Conservation (phyloP, 2,797 vertebrate species). For the Myotis pilosus region DNA sequence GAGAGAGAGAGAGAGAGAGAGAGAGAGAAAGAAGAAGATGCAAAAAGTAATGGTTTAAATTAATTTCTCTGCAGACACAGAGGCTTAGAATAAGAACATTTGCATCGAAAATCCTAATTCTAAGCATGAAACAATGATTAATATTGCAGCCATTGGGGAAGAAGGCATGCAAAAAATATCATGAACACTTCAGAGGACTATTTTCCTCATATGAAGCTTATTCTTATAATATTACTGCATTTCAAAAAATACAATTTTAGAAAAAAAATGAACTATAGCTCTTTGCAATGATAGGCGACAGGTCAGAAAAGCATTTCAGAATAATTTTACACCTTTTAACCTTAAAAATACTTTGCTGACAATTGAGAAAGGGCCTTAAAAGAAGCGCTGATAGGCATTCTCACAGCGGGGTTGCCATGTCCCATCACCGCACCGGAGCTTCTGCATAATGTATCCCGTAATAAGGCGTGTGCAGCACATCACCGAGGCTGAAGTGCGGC, state of each 20-base stretch:
- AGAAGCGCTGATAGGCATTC: slow-evolving; percentile 93
- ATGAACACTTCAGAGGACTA: slow-evolving; percentile 73
- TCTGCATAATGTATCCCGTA: slow-evolving; percentile 89
- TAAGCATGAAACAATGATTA: slow-evolving; percentile 66
- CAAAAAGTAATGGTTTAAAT: slow-evolving; percentile 69
- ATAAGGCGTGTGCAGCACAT: slow-evolving; percentile 86
- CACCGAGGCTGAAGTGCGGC: slow-evolving; percentile 83
- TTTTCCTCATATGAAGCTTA: slow-evolving; percentile 80
- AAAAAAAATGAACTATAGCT: slow-evolving; percentile 84
- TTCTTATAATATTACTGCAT: slow-evolving; percentile 85
- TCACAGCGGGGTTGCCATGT: slow-evolving; percentile 91
- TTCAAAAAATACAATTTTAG: slow-evolving; percentile 86
- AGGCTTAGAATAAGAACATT: slow-evolving; percentile 71
- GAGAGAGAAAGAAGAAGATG: slow-evolving; percentile 31
- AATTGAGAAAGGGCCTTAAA: slow-evolving; percentile 90
- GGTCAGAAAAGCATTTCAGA: slow-evolving; percentile 92
- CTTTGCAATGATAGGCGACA: slow-evolving; percentile 89
- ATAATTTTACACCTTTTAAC: slow-evolving; percentile 93
- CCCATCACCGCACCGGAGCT: slow-evolving; percentile 88
- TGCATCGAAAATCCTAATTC: slow-evolving; percentile 71
- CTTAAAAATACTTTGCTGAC: slow-evolving; percentile 91
- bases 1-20: background rate
- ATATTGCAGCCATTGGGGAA: slow-evolving; percentile 46
- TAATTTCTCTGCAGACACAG: slow-evolving; percentile 74
- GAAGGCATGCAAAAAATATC: slow-evolving; percentile 64